Evolutionary conservation across 1,140 invertebrate genomes (phyloP), one percentile per base, ranked within the genome.

Genomic region (Drosophila rhopaloa): DNA sequence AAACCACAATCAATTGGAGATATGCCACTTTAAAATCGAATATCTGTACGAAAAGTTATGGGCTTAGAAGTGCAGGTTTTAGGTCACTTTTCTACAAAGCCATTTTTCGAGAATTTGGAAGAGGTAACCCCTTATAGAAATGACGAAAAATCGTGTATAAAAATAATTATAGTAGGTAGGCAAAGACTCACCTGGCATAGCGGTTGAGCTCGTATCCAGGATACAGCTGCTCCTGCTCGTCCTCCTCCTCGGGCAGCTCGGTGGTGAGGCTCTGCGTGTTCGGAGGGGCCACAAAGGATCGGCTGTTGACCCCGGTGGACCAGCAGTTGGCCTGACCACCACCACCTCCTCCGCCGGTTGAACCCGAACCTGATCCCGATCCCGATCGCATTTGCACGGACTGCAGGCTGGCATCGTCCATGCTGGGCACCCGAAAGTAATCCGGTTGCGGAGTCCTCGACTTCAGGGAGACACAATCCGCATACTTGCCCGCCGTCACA

Each of bases 181-280:
- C 29, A 10, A 2, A 5, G 1, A 40, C 61, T 73, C 51, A 92
- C 91, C 88, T 92, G 46, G 89, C 89, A 89, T 91, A 92, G 1
- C 91, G 86, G 60, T 92, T 92, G 6, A 92, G 63, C 60, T 92
- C 91, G 54, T 92, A 92, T 27, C 84, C 80, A 3, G 59, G 67
- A 47, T 88, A 91, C 0, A 75, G 73, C 47, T 76, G 84, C 54
- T 56, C 14, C 19, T 53, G 56, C 11, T 88, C 90, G 35, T 90
- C 90, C 61, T 84, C 77, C 76, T 91, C 85, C 41, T 92, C 91
- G 48, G 90, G 79, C 68, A 92, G 51, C 24, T 92, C 91, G 9
- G 91, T 92, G 58, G 90, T 92, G n/a, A 92, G 58, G 43, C 91
- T 92, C 53, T 92, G 90, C 6, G 91, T 92, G 35, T 92, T 85